Base-by-base conservation (phyloP, 2,113 vertebrate genomes). In the Emydocephalus ijimae region DNA sequence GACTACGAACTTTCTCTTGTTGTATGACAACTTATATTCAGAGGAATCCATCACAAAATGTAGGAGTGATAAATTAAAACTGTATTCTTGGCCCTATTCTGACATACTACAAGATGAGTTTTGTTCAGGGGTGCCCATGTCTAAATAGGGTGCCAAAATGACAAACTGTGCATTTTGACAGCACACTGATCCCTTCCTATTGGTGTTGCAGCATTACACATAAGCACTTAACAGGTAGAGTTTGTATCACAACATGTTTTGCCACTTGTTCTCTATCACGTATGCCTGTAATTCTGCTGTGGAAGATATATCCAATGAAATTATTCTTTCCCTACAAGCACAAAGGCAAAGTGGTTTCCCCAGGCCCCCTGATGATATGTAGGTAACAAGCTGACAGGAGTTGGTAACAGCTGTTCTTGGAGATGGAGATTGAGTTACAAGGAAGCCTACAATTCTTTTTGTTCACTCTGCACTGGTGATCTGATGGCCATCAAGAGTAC, bases 361-460 rank as follows among this genome's bases (percentile, higher is more conserved):
- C 34, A n/a, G 85, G 81, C 85, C 48, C 69, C 48, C 48, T 2
- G 34, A 87, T 34, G 92, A 87, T 56, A 89, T 74, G 24, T 55
- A 57, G 54, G 29, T 57, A 61, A 56, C 81, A 74, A 93, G 50
- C 39, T 48, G 56, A 93, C 61, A 88, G 90, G 89, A 7, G 59
- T 43, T 61, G 45, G 57, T 57, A 48, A 55, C 94, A 92, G 95
- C 91, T 93, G 90, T 90, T 91, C 34, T 59, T 12, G 24, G 90
- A 94, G 56, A 15, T 64, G 87, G 45, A 59, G 94, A 95, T 91
- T 81, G 34, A 92, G 93, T 74, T 92, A 93, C 90, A 93, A 57
- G 88, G 90, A 34, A 92, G 90, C 29, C 89, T 91, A 91, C 90
- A 93, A 92, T 93, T 90, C 92, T 93, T 95, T 81, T 90, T 59